Base-by-base conservation (phyloP, 2,888 invertebrate species). In the Acrobasis consociella region DNA sequence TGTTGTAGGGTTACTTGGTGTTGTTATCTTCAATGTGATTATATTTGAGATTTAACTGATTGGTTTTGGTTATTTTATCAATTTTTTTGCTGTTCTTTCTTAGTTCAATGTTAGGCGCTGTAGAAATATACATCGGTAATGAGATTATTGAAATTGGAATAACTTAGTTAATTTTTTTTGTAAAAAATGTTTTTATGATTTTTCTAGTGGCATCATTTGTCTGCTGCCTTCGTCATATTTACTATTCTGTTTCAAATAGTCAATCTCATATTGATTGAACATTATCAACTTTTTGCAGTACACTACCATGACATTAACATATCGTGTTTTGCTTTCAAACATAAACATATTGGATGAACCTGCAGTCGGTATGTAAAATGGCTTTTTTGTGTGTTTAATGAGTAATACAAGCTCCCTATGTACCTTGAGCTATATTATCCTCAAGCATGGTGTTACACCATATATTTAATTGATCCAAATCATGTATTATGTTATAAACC, bases 301-400 rank as follows among this genome's bases (percentile, higher is more conserved):
- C 70, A 70, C 72, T 73, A 71, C 74, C 69, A 60, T 77, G 73
- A 81, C 78, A 82, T 86, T 83, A 85, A 86, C 74, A 78, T 83
- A 78, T 77, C 73, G 74, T 83, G 72, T 89, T 90, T 81, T 87
- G 82, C 84, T 89, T 90, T 82, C 91, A 85, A 88, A 81, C 81
- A 74, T 83, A 76, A 78, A 82, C 81, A 79, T 85, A 82, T 81
- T 83, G 91, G 91, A 91, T 79, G 82, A 82, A 81, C 69, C 75
- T 71, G 80, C 91, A 90, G 91, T 91, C 72, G 91, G 91, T 92
- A 91, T 83, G 91, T 92, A 91, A 87, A 80, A 67, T 67, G 72
- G 72, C 75, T 80, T 79, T 73, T 65, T 78, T 72, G 69, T 76
- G 66, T 66, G 68, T 69, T 72, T 66, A 65, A 64, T 72, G 76